phyloP scores from a whole-genome alignment of 92 coral and sea anemone species.

The Heteractis magnifica region DNA sequence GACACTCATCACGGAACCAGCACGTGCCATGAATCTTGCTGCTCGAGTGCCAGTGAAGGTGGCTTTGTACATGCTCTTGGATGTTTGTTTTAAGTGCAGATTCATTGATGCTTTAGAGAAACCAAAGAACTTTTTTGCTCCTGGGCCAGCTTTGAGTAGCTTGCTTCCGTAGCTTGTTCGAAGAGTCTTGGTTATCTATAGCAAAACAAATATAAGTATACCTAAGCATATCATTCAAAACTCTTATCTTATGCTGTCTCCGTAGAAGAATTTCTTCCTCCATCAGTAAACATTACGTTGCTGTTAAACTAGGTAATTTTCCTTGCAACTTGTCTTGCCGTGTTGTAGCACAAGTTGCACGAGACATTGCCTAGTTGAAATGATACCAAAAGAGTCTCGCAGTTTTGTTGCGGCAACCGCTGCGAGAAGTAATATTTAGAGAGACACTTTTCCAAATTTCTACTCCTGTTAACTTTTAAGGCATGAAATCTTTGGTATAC shows the following conservation, averaged over 20 bases:
- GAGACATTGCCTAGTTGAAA: no score
- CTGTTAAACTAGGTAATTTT: no score
- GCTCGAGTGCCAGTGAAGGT: slow-evolving; percentile 20
- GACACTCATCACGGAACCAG: slow-evolving; percentile 42
- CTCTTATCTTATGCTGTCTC: background rate
- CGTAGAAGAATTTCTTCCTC: no score
- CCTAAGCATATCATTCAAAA: background rate
- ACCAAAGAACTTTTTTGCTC: slow-evolving; percentile 57
- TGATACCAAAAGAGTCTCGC: no score
- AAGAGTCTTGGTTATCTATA: slow-evolving; percentile 57
- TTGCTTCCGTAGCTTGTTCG: slow-evolving; percentile 52
- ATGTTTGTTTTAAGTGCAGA: slow-evolving; percentile 48
- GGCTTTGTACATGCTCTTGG: slow-evolving; percentile 53
- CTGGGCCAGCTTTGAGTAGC: slow-evolving; percentile 49
- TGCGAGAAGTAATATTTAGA: no score
- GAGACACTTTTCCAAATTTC: no score
- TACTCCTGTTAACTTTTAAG: no score
- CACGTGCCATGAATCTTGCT: slow-evolving; percentile 30
- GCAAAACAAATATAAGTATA: background rate
- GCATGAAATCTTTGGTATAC: no score
- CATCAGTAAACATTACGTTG: no score
- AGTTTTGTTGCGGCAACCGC: no score
- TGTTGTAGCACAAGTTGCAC: no score
- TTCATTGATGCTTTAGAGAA: slow-evolving; percentile 49
- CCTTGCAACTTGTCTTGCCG: no score